Evolutionary conservation across 2,797 vertebrate species (phyloP), one percentile per base, ranked within the genome.

Genomic region (Diplodus puntazzo): DNA sequence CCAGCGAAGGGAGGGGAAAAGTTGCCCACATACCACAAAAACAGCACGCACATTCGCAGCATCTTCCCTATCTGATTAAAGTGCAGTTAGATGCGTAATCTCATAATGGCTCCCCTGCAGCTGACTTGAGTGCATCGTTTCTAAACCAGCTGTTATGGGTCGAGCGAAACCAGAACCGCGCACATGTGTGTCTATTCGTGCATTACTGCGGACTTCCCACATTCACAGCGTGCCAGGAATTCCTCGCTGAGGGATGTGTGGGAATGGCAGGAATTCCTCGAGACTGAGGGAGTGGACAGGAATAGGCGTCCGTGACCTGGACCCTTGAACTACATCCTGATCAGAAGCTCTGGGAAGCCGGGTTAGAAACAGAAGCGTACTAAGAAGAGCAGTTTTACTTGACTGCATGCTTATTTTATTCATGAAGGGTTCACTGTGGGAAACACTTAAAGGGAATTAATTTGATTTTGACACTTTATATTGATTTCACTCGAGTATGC

Each of bases 251-350:
- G 84, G 85, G 90, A 90, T 91, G 89, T 88, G 89, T 84, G 86
- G 90, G 87, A 92, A 90, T 90, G 74, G 72, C 77, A 81, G 83
- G 83, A 84, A 93, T 93, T 92, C 88, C 86, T 88, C 30, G 49
- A 86, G 76, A 82, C 82, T 74, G 88, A 86, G 83, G 81, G 83
- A 75, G 82, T 62, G 82, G 82, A 88, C 87, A 75, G 82, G 85
- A 91, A 92, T 86, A 87, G 69, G 72, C 8, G 53, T 68, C 72
- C 17, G 6, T 78, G 79, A 88, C 81, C 70, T 67, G 75, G 67
- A 87, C 77, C 52, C 54, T 76, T 78, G 80, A 86, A 75, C 82
- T 68, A 83, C 72, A 79, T 88, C 69, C 71, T 67, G 73, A 83
- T 81, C 63, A 14, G 43, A 65, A 1, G 5, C 60, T 58, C 45